These are phyloP conservation scores for Serinus canaria DNA, from an alignment of 2,113 vertebrate genomes.

Conservation along the genomic window DNA sequence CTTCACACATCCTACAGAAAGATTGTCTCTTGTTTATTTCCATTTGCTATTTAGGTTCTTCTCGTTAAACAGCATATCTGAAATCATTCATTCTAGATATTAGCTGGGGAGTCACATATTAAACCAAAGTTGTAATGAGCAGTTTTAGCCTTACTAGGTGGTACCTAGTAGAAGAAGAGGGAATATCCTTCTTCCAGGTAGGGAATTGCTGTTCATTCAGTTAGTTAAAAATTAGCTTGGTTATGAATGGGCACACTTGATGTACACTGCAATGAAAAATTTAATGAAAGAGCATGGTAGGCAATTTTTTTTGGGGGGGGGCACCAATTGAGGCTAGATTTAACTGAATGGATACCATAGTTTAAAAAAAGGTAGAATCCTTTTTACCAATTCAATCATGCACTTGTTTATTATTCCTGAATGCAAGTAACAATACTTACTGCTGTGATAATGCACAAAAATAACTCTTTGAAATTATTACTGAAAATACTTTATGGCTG, in stretches of 20 bases:
- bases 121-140: neutral
- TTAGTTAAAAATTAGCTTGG: neutral
- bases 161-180: neutral
- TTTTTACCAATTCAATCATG: neutral
- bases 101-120: neutral
- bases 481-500: neutral
- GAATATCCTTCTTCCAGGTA: neutral
- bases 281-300: neutral
- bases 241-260: neutral
- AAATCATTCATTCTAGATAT: neutral
- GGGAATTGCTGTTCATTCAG: neutral
- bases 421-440: neutral
- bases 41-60: neutral
- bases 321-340: neutral
- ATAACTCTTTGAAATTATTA: neutral
- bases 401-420: neutral
- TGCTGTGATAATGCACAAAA: neutral
- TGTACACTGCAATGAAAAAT: neutral
- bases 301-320: fast-evolving
- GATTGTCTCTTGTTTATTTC: neutral
- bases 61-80: neutral
- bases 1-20: fast-evolving
- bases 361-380: neutral
- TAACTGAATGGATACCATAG: neutral
- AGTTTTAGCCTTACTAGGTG: neutral